These are phyloP conservation scores for Podarcis lilfordi DNA, from an alignment of 2,797 vertebrate genomes.

Conservation along the genomic window DNA sequence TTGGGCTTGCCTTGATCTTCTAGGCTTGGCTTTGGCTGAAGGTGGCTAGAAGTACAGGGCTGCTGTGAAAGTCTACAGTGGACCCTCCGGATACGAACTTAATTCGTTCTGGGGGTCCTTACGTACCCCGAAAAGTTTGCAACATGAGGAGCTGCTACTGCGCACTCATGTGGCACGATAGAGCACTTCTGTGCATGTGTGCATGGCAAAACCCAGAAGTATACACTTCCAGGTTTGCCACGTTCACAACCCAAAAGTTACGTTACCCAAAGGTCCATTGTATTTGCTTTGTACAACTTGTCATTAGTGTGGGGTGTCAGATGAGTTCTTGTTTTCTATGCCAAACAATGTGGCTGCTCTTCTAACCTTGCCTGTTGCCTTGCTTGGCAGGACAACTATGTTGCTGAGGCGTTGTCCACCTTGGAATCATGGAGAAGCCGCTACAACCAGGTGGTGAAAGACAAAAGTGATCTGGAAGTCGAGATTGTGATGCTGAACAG, in stretches of 20 bases:
- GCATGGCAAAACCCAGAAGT: too few species aligned
- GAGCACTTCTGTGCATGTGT: too few species aligned
- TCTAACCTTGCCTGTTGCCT: neutral
- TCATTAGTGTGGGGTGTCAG: neutral
- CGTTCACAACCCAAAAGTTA: too few species aligned
- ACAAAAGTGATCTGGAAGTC: conserved; percentile 85
- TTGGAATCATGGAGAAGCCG: conserved; percentile 86
- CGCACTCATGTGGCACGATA: rapidly evolving
- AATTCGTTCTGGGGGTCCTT: too few species aligned
- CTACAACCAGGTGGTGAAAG: conserved; percentile 82
- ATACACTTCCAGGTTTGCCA: too few species aligned
- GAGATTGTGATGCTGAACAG: conserved; percentile 86
- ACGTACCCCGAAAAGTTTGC: too few species aligned
- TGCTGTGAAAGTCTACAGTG: neutral
- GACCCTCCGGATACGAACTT: too few species aligned
- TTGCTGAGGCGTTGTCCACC: conserved; percentile 81
- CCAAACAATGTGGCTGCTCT: too few species aligned
- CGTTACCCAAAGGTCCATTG: too few species aligned
- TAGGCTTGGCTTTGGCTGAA: neutral
- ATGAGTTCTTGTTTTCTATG: neutral
- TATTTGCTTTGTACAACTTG: too few species aligned
- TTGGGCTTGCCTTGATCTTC: neutral
- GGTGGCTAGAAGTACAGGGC: neutral
- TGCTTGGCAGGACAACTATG: conserved; percentile 81
- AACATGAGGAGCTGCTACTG: too few species aligned